Conservation (phyloP, 2,797 vertebrate species). For the Naso thynnoides region DNA sequence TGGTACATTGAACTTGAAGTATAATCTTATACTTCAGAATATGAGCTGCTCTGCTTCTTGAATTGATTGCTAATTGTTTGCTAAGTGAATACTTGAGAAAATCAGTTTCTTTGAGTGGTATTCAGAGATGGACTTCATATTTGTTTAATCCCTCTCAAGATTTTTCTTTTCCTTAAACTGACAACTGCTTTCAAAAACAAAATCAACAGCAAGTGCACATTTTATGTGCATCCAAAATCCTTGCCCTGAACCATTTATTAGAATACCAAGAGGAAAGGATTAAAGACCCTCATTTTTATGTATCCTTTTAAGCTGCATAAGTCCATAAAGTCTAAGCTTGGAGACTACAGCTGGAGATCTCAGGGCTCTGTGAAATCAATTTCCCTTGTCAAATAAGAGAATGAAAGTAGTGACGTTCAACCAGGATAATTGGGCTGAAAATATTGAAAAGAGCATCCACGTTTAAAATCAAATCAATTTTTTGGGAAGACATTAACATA, state of each 20-base stretch:
- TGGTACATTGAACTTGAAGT: slow-evolving; percentile 10
- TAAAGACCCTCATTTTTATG: slow-evolving; percentile 65
- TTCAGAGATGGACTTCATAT: slow-evolving; percentile 43
- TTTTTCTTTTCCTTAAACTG: slow-evolving; percentile 25
- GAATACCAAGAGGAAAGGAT: slow-evolving; percentile 70
- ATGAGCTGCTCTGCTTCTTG: slow-evolving; percentile 10
- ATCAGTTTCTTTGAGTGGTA: slow-evolving; percentile 45
- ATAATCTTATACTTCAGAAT: slow-evolving; percentile 31
- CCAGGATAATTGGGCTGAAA: slow-evolving; percentile 53
- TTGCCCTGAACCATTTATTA: slow-evolving; percentile 72
- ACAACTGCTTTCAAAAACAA: slow-evolving; percentile 39
- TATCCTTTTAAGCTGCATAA: slow-evolving; percentile 65
- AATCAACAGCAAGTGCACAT: slow-evolving; percentile 21
- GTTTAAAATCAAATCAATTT: slow-evolving; percentile 37
- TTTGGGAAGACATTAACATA: slow-evolving; percentile 4
- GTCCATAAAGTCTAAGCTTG: slow-evolving; percentile 54
- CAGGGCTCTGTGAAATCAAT: slow-evolving; percentile 70
- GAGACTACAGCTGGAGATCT: slow-evolving; percentile 59
- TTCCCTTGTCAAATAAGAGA: slow-evolving; percentile 60
- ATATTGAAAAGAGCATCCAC: slow-evolving; percentile 19
- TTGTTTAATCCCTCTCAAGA: slow-evolving; percentile 49
- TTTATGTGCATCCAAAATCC: slow-evolving; percentile 57
- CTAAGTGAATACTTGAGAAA: slow-evolving; percentile 21
- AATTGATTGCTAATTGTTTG: slow-evolving; percentile 52
- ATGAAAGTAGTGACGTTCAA: slow-evolving; percentile 46